Evolutionary conservation across 2,888 invertebrate species (phyloP).

Genomic region (Polydrusus tereticollis): DNA sequence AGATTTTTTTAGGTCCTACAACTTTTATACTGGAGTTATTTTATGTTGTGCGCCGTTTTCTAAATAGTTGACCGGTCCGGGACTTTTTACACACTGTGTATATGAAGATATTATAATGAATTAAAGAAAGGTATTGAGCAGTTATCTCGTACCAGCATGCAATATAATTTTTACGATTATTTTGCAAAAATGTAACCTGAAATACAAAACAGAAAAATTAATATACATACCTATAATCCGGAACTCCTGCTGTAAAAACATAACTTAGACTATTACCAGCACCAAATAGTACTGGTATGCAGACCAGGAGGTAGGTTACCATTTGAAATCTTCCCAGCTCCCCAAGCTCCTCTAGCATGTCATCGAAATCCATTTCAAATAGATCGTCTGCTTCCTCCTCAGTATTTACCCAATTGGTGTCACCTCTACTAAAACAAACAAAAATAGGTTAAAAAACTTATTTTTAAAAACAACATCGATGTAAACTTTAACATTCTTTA

Average conservation of each 20-base stretch:
- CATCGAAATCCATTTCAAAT: constrained; percentile 72
- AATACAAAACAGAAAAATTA: too few species aligned
- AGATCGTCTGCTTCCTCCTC: neutral
- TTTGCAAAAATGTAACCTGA: too few species aligned
- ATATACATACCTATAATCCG: constrained; percentile 73
- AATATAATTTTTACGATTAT: too few species aligned
- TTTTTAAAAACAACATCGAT: too few species aligned
- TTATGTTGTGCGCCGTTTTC: too few species aligned
- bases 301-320: constrained; percentile 70
- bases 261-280: constrained; percentile 74
- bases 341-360: constrained; percentile 72
- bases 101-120: neutral
- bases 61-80: too few species aligned
- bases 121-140: neutral
- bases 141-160: neutral
- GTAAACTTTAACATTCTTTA: too few species aligned
- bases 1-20: too few species aligned
- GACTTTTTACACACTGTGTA: neutral
- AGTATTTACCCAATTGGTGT: neutral
- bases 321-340: constrained; percentile 73
- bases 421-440: neutral
- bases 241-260: constrained; percentile 73
- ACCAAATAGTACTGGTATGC: constrained; percentile 73
- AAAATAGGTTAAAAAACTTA: too few species aligned
- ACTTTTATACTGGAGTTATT: too few species aligned